These are phyloP conservation scores for Heliconius nattereri DNA, from an alignment of 1,140 invertebrate species.

Conservation along the genomic window DNA sequence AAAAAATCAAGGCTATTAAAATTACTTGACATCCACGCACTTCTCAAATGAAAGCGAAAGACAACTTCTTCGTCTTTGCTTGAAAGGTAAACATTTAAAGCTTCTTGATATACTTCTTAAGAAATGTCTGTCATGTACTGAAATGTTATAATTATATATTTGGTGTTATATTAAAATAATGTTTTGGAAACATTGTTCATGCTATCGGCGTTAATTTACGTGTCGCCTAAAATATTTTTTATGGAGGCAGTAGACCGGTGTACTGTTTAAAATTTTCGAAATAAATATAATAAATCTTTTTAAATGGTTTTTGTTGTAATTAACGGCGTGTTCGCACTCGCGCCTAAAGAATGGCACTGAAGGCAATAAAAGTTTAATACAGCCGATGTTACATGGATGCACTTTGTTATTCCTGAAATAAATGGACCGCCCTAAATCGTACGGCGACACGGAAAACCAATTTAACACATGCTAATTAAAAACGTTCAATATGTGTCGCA, in stretches of 20 bases:
- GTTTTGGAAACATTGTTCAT: not conserved
- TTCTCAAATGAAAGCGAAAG: constrained; percentile 26
- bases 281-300: constrained; percentile 69
- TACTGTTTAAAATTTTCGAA: constrained; percentile 21
- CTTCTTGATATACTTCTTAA: not conserved
- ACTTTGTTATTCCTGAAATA: constrained; percentile 66
- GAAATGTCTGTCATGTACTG: not conserved
- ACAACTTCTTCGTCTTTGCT: not conserved
- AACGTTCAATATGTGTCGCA: constrained; percentile 39
- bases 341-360: constrained; percentile 62
- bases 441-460: constrained; percentile 58
- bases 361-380: constrained; percentile 72
- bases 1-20: constrained; percentile 61
- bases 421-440: constrained; percentile 56
- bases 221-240: not conserved
- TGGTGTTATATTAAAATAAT: not conserved
- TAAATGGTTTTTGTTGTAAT: constrained; percentile 70
- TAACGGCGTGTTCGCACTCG: constrained; percentile 66
- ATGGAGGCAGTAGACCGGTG: not conserved
- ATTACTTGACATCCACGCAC: constrained; percentile 40
- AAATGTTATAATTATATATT: not conserved
- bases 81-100: constrained; percentile 6
- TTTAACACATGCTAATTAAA: constrained; percentile 62
- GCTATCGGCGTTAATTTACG: not conserved
- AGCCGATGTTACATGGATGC: constrained; percentile 59